Conservation (phyloP, 2,797 vertebrate genomes). For the Antennarius maculatus region DNA sequence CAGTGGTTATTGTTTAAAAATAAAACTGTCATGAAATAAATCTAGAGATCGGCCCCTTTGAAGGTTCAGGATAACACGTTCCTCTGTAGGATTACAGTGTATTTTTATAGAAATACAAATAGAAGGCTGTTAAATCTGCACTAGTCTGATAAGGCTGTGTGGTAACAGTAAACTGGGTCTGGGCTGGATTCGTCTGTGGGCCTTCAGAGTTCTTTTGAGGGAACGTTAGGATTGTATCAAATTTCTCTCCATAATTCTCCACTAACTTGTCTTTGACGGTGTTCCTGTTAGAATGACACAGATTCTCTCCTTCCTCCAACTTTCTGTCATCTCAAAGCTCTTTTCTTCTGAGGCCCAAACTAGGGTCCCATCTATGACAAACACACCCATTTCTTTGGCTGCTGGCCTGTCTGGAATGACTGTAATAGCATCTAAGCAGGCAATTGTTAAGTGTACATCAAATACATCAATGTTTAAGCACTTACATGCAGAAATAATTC, state of each 20-base stretch:
- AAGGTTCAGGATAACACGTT: neutral
- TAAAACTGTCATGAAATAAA: neutral
- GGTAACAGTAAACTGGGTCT: constrained; percentile 13
- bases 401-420: constrained; percentile 17
- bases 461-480: constrained; percentile 16
- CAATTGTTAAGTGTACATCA: constrained; percentile 7
- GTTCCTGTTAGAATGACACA: constrained; percentile 40
- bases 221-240: constrained; percentile 47
- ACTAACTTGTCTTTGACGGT: constrained; percentile 24
- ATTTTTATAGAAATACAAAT: neutral
- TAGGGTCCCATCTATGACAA: constrained; percentile 28
- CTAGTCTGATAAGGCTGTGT: constrained; percentile 12
- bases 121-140: neutral
- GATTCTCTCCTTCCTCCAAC: constrained; percentile 39
- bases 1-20: neutral
- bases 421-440: constrained; percentile 18
- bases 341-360: constrained; percentile 56
- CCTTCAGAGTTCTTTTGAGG: constrained; percentile 32
- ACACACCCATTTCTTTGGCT: constrained; percentile 34
- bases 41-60: neutral
- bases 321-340: constrained; percentile 57
- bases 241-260: constrained; percentile 48
- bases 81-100: neutral
- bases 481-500: constrained; percentile 20
- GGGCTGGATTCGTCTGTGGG: constrained; percentile 39